Percentiles rank a stretch among this genome's conserved stretches.
phyloP scores from a whole-genome alignment of 2,888 invertebrate genomes.

The Helleia helle region DNA sequence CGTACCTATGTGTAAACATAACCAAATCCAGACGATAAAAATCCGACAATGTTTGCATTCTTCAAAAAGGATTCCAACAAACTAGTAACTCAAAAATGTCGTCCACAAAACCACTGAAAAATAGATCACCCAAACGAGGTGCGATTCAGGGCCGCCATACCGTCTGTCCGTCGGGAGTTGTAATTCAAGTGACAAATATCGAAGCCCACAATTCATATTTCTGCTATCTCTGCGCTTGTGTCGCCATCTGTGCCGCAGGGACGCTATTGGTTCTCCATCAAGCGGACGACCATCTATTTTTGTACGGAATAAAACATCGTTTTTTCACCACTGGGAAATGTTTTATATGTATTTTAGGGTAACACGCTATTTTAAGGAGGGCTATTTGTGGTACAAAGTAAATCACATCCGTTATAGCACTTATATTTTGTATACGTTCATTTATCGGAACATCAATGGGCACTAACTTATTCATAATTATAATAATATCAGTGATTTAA shows the following conservation, averaged over 20 bases:
- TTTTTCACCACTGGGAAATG: slow-evolving; percentile 55
- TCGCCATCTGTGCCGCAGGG: slow-evolving; percentile 70
- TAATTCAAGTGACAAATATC: slow-evolving; percentile 76
- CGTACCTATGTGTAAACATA: too few relatives aligned
- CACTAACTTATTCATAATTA: slow-evolving; percentile 13
- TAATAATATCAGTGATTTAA: slow-evolving; percentile 23
- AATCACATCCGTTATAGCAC: not conserved
- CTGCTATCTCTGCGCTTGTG: slow-evolving; percentile 66
- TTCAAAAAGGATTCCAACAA: not conserved
- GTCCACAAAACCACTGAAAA: slow-evolving; percentile 30
- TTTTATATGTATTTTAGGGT: slow-evolving; percentile 63
- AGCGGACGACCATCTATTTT: slow-evolving; percentile 69
- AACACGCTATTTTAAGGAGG: slow-evolving; percentile 14
- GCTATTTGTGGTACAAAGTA: slow-evolving; percentile 54
- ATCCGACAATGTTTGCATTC: too few relatives aligned
- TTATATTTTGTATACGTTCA: too few relatives aligned
- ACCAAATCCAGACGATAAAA: too few relatives aligned
- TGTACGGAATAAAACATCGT: slow-evolving; percentile 67
- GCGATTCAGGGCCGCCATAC: slow-evolving; percentile 38
- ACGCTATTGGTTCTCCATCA: slow-evolving; percentile 71
- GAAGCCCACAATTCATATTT: slow-evolving; percentile 71
- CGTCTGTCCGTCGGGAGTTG: slow-evolving; percentile 62
- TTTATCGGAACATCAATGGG: too few relatives aligned
- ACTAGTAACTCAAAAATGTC: not conserved
- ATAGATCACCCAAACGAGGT: slow-evolving; percentile 66